These are phyloP conservation scores for Ochlodes sylvanus DNA, from an alignment of 2,888 invertebrate genomes.

Conservation along the genomic window DNA sequence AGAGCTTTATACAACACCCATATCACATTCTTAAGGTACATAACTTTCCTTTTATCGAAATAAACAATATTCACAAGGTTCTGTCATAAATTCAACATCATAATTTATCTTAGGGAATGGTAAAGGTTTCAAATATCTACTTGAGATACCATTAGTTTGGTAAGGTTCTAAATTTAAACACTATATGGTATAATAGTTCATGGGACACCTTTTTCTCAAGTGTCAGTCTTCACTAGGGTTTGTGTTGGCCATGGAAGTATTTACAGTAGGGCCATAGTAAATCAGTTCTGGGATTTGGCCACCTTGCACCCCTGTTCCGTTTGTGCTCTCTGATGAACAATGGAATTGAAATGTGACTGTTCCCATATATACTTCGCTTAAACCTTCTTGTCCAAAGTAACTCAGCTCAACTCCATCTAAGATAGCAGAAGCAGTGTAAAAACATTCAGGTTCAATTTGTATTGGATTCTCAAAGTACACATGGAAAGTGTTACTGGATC, in stretches of 20 bases:
- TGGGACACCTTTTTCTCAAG: constrained; percentile 58
- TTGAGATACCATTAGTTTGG: constrained; percentile 34
- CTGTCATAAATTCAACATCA: constrained; percentile 60
- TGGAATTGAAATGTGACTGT: constrained; percentile 98
- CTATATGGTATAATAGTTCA: constrained; percentile 70
- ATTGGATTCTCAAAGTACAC: constrained; percentile 91
- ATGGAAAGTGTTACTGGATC: constrained; percentile 97
- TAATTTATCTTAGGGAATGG: constrained; percentile 73
- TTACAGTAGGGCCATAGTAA: constrained; percentile 94
- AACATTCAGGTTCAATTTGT: constrained; percentile 96
- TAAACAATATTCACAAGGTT: constrained; percentile 77
- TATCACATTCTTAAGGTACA: constrained; percentile 81
- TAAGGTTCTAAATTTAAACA: constrained; percentile 39
- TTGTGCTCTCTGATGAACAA: constrained; percentile 98
- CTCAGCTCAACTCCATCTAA: constrained; percentile 97
- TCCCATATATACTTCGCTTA: constrained; percentile 96
- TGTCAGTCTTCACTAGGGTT: constrained; percentile 82
- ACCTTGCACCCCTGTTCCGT: constrained; percentile 98
- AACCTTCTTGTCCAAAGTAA: constrained; percentile 98
- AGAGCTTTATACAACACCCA: constrained; percentile 81
- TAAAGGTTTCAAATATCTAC: constrained; percentile 50
- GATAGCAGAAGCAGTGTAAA: constrained; percentile 98
- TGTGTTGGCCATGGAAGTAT: constrained; percentile 65
- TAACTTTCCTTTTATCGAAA: constrained; percentile 61
- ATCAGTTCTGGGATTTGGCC: constrained; percentile 99